These are phyloP conservation scores for Mormyrus iriodes DNA, from an alignment of 2,113 vertebrate genomes.

Conservation along the genomic window DNA sequence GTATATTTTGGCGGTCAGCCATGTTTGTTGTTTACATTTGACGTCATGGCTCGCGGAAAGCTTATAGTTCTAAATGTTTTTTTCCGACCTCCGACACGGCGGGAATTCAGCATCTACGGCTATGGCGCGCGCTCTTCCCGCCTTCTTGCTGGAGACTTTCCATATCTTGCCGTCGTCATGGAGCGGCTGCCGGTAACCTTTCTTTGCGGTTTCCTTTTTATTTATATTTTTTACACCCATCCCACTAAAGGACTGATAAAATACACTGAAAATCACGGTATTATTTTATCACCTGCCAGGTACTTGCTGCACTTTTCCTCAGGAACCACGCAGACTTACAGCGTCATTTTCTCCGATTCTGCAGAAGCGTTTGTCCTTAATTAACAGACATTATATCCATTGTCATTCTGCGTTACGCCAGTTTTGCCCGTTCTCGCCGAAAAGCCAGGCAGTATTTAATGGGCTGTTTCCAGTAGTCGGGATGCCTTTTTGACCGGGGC, in stretches of 20 bases:
- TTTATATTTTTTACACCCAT: neutral
- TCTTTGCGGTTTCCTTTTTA: neutral
- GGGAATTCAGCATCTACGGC: neutral
- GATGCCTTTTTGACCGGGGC: neutral
- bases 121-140: neutral
- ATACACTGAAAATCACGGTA: neutral
- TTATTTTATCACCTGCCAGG: neutral
- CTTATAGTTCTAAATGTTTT: too few species aligned
- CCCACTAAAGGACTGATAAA: neutral
- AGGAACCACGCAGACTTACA: neutral
- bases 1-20: neutral
- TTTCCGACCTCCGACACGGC: too few species aligned
- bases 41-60: neutral
- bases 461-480: neutral
- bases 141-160: neutral
- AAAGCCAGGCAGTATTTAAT: neutral
- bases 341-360: neutral
- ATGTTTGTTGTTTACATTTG: neutral
- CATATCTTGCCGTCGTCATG: neutral
- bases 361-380: neutral
- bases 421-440: neutral
- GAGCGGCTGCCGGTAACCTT: neutral
- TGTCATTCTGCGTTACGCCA: neutral
- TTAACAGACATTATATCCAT: neutral
- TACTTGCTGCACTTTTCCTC: neutral